Conservation (phyloP, 2,888 invertebrate genomes). For the Cheiracanthium punctorium region DNA sequence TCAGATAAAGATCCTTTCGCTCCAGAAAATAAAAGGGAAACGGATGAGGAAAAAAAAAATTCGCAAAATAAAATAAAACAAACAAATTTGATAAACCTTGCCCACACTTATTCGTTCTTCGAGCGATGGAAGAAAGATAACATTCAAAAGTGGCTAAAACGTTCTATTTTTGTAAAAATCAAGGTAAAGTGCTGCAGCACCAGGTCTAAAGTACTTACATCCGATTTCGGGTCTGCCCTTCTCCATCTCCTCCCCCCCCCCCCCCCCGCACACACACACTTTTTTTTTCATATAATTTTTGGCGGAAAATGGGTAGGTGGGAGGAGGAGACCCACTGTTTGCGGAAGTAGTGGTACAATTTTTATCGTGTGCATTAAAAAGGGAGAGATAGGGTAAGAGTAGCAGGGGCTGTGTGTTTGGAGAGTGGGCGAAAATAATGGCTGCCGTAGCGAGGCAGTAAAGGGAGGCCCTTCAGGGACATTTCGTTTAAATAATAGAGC, state of each 20-base stretch:
- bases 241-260: too few relatives aligned
- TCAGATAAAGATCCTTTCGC: too few relatives aligned
- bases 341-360: slow-evolving; percentile 66
- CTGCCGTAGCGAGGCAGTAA: not conserved
- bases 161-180: slow-evolving; percentile 68
- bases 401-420: not conserved
- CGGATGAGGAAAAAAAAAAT: not conserved
- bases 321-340: slow-evolving; percentile 25
- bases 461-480: slow-evolving; percentile 18
- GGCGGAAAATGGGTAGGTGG: not conserved
- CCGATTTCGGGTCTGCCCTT: slow-evolving; percentile 18
- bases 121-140: slow-evolving; percentile 58
- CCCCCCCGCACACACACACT: too few relatives aligned
- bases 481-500: slow-evolving; percentile 27
- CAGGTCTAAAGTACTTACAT: slow-evolving; percentile 65
- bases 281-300: not conserved
- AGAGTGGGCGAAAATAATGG: slow-evolving; percentile 53
- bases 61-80: slow-evolving; percentile 5
- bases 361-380: slow-evolving; percentile 67
- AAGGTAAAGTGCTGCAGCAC: slow-evolving; percentile 63
- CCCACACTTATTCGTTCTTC: slow-evolving; percentile 20
- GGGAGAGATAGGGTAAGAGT: not conserved
- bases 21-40: not conserved
- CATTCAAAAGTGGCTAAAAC: slow-evolving; percentile 66
- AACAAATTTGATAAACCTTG: slow-evolving; percentile 62